Evolutionary conservation across 1,140 invertebrate genomes (phyloP).

Genomic region (Cyclina sinensis): DNA sequence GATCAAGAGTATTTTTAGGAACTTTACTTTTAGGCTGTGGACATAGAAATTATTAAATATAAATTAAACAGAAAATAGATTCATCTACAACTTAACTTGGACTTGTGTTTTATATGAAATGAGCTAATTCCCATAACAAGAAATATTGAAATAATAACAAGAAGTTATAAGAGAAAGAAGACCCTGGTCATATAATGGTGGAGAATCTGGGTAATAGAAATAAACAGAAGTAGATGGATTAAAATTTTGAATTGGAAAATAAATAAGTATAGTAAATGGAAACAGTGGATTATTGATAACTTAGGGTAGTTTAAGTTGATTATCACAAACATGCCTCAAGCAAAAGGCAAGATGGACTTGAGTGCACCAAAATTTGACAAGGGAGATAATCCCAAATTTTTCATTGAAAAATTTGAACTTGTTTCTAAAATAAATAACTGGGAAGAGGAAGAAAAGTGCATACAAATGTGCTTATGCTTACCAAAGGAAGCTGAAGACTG

Average conservation of each 20-base stretch:
- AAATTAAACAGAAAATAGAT: too few relatives aligned
- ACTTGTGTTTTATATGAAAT: too few relatives aligned
- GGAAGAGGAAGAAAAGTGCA: conserved; percentile 13
- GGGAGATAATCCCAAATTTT: conserved; percentile 21
- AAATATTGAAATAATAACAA: too few relatives aligned
- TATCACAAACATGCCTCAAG: neutral
- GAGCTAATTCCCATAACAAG: too few relatives aligned
- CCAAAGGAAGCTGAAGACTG: neutral
- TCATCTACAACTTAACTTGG: too few relatives aligned
- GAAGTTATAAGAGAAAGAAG: too few relatives aligned
- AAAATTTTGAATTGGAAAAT: too few relatives aligned
- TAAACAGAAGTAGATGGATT: too few relatives aligned
- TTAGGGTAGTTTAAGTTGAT: neutral
- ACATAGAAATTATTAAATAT: too few relatives aligned
- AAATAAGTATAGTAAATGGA: neutral
- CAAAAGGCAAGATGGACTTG: neutral
- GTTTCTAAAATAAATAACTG: conserved; percentile 36
- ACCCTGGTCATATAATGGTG: neutral
- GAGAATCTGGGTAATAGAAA: neutral
- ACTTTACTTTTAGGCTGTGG: too few relatives aligned
- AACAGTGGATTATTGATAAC: neutral
- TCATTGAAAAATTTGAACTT: neutral
- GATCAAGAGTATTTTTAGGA: too few relatives aligned
- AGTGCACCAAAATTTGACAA: neutral
- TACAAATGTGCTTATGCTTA: conserved; percentile 20